phyloP scores from a whole-genome alignment of 2,113 vertebrate genomes.

The Dicrurus megarhynchus region DNA sequence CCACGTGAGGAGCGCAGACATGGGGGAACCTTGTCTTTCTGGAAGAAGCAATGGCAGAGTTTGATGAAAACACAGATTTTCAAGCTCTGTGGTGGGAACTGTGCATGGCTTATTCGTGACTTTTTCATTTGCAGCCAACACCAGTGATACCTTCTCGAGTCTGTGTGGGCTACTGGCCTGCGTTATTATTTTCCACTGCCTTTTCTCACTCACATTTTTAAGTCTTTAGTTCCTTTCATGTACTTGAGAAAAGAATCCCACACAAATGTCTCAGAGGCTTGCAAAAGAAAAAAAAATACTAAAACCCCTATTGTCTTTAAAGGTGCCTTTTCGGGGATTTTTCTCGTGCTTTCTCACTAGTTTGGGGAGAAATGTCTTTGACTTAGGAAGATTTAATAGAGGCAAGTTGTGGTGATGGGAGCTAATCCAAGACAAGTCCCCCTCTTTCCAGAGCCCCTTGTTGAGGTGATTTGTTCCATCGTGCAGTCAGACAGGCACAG shows the following conservation, averaged over 20 bases:
- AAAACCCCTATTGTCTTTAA: not conserved
- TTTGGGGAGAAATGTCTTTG: not conserved
- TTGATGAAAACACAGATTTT: not conserved
- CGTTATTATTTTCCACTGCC: constrained; percentile 12
- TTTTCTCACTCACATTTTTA: not conserved
- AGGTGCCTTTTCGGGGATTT: not conserved
- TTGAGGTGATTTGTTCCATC: not conserved
- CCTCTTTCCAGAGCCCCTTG: not conserved
- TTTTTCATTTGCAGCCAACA: not conserved
- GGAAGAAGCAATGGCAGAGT: not conserved
- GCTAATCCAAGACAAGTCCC: not conserved
- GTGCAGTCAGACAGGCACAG: not conserved
- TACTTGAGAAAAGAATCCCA: not conserved
- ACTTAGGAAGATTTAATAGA: not conserved
- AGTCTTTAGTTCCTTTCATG: not conserved
- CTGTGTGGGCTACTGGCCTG: constrained; percentile 2
- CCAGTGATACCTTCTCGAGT: not conserved
- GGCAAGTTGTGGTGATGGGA: accelerated
- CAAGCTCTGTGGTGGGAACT: not conserved
- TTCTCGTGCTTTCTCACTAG: not conserved
- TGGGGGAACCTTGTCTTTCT: not conserved
- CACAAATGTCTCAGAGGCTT: not conserved
- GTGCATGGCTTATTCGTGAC: not conserved
- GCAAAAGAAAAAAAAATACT: not conserved
- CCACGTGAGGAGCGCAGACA: not conserved